phyloP scores from a whole-genome alignment of 2,113 vertebrate species.

The Tychaedon coryphoeus region DNA sequence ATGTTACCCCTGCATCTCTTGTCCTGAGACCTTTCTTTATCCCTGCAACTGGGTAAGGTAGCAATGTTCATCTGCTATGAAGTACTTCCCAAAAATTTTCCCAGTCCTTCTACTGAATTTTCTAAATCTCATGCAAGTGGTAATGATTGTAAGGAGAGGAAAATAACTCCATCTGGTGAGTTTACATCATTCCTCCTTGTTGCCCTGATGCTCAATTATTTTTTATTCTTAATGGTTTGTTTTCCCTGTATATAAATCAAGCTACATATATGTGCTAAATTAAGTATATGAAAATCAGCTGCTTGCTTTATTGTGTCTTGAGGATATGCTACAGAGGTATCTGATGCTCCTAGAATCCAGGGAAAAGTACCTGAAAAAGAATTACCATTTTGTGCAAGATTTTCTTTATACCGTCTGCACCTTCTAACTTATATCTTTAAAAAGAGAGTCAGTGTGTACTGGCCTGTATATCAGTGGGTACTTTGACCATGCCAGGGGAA shows the following conservation, averaged over 20 bases:
- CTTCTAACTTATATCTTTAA: not conserved
- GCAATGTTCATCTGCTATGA: not conserved
- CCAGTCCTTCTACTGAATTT: not conserved
- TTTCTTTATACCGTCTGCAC: not conserved
- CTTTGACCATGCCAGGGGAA: not conserved
- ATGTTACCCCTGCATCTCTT: not conserved
- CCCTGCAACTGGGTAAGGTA: not conserved
- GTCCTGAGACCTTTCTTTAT: not conserved
- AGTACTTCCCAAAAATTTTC: not conserved
- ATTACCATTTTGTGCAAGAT: not conserved
- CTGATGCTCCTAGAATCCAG: not conserved
- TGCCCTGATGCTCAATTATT: constrained; percentile 31
- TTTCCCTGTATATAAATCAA: constrained; percentile 28
- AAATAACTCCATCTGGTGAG: not conserved
- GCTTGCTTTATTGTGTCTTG: not conserved
- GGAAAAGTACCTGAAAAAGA: not conserved
- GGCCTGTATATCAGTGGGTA: not conserved
- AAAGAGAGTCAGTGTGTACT: not conserved
- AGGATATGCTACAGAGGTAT: not conserved
- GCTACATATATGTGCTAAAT: not conserved
- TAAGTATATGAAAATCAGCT: not conserved
- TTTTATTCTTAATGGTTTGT: constrained; percentile 24
- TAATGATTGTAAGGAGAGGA: constrained; percentile 18
- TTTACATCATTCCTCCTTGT: not conserved
- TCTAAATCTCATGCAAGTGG: constrained; percentile 9